Evolutionary conservation across 2,113 vertebrate genomes (phyloP).

Genomic region (Scytalopus superciliaris): DNA sequence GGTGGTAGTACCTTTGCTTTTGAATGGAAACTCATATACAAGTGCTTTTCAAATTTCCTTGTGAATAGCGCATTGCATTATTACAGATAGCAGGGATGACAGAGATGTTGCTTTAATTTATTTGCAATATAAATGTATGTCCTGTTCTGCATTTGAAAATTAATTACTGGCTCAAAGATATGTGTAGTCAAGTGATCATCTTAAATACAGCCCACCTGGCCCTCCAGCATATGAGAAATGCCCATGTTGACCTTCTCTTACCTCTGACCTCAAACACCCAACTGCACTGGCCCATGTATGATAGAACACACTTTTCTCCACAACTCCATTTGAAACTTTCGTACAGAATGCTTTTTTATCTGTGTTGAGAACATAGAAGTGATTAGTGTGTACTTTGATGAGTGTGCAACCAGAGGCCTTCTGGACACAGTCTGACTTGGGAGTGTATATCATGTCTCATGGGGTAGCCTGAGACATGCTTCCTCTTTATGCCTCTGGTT

Average conservation of each 20-base stretch:
- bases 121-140: neutral
- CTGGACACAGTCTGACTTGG: neutral
- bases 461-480: neutral
- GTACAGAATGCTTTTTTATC: neutral
- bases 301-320: neutral
- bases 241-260: neutral
- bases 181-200: neutral
- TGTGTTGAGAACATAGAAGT: neutral
- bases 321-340: neutral
- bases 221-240: neutral
- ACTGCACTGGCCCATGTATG: neutral
- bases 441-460: neutral
- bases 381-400: neutral
- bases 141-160: neutral
- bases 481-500: neutral
- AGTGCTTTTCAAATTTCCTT: neutral
- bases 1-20: neutral
- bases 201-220: neutral
- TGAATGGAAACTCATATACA: neutral
- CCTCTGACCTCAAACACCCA: neutral
- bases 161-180: neutral
- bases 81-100: neutral
- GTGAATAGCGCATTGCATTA: neutral
- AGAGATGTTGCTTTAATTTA: neutral
- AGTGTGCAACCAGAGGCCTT: neutral